A percentile compares a stretch with the other conserved stretches of the same genome.
These are phyloP conservation scores for Petaurus breviceps DNA, from an alignment of 2,113 vertebrate genomes.

Conservation along the genomic window DNA sequence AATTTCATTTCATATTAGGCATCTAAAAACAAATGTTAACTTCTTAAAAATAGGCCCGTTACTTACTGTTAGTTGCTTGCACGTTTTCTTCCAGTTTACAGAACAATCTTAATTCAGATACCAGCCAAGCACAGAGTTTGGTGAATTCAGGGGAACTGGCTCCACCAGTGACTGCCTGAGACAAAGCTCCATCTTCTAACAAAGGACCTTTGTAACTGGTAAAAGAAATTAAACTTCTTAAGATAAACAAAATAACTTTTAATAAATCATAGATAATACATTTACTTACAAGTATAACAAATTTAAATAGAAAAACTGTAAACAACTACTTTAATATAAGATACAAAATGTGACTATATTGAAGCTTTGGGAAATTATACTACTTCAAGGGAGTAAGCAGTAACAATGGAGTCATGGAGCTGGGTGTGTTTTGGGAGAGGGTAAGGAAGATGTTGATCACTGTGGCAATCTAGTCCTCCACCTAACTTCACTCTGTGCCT, in stretches of 20 bases:
- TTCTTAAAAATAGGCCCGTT: not conserved
- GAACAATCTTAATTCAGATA: slow-evolving; percentile 93
- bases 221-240: slow-evolving; percentile 73
- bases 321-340: slow-evolving; percentile 6
- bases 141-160: slow-evolving; percentile 95
- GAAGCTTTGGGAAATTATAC: slow-evolving; percentile 43
- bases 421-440: not conserved
- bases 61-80: slow-evolving; percentile 97
- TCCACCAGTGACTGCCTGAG: slow-evolving; percentile 87
- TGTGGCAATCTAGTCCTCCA: not conserved
- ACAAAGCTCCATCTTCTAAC: slow-evolving; percentile 93
- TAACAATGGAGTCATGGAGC: not conserved
- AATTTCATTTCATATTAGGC: slow-evolving; percentile 28
- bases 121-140: slow-evolving; percentile 96
- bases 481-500: not conserved
- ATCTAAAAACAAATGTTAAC: slow-evolving; percentile 24
- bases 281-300: slow-evolving; percentile 2
- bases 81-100: slow-evolving; percentile 97
- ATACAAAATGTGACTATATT: not conserved
- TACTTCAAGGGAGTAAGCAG: not conserved
- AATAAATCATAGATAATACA: not conserved
- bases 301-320: slow-evolving; percentile 12
- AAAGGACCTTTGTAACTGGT: slow-evolving; percentile 96
- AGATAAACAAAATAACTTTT: slow-evolving; percentile 30
- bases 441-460: not conserved